These are phyloP conservation scores for Turnix velox DNA, from an alignment of 2,113 vertebrate species.

Conservation along the genomic window DNA sequence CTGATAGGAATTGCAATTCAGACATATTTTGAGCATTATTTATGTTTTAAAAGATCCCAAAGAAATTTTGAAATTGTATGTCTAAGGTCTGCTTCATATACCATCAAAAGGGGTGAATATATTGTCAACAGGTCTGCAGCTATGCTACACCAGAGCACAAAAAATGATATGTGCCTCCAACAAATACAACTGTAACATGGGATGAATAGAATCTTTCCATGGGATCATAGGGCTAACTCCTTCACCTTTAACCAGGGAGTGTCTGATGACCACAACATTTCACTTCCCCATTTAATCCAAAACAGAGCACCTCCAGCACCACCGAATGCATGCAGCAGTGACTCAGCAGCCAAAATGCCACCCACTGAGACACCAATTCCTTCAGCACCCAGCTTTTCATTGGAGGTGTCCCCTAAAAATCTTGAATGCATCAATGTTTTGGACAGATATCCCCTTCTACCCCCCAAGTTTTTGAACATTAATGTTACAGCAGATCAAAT, in stretches of 20 bases:
- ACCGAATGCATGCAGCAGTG: constrained; percentile 14
- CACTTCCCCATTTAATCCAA: constrained; percentile 55
- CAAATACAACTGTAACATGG: not conserved
- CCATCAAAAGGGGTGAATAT: not conserved
- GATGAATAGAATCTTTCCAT: constrained; percentile 11
- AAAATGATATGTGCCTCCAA: not conserved
- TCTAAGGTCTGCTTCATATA: not conserved
- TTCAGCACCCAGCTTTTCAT: constrained; percentile 42
- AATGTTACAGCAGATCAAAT: not conserved
- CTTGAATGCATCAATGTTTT: not conserved
- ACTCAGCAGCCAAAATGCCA: constrained; percentile 69
- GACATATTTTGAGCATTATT: not conserved
- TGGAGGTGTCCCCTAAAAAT: constrained; percentile 44
- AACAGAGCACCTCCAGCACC: constrained; percentile 37
- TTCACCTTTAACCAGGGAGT: not conserved
- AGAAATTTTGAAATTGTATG: not conserved
- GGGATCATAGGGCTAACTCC: not conserved
- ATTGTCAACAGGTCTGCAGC: not conserved
- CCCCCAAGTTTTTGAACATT: not conserved
- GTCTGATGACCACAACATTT: constrained; percentile 33
- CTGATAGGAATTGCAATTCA: not conserved
- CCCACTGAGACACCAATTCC: constrained; percentile 51
- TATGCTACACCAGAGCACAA: accelerated
- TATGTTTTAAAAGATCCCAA: not conserved
- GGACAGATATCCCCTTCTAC: not conserved